phyloP scores from a whole-genome alignment of 2,888 invertebrate species.

The Lacanobia oleracea region DNA sequence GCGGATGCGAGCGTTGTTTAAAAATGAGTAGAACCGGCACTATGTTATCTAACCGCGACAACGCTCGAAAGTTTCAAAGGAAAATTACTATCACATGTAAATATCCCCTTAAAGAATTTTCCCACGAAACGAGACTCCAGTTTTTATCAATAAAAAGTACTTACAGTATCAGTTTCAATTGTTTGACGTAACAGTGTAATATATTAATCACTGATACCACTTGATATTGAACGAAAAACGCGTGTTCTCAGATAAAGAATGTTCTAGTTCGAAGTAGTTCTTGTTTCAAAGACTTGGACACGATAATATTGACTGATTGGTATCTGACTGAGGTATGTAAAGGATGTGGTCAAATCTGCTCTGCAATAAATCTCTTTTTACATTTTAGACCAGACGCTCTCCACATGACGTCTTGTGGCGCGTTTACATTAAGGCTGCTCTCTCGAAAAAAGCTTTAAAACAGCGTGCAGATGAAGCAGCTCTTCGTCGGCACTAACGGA shows the following conservation, averaged over 20 bases:
- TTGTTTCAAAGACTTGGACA: conserved; percentile 9
- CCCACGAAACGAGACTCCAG: conserved; percentile 43
- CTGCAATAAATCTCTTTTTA: not conserved
- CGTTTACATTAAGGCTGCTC: too few relatives aligned
- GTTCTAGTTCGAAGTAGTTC: conserved; percentile 51
- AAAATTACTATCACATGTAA: conserved; percentile 1
- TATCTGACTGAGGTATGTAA: conserved; percentile 15
- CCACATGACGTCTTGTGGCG: too few relatives aligned
- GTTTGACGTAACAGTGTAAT: conserved; percentile 40
- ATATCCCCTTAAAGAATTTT: conserved; percentile 19
- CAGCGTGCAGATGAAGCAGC: too few relatives aligned
- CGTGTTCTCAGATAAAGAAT: conserved; percentile 35
- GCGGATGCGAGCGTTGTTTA: too few relatives aligned
- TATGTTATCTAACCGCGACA: not conserved
- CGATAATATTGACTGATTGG: conserved; percentile 33
- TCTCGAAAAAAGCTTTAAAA: too few relatives aligned
- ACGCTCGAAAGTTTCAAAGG: not conserved
- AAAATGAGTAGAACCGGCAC: too few relatives aligned
- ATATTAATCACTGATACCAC: conserved; percentile 38
- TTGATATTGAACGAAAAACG: conserved; percentile 37
- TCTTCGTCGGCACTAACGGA: too few relatives aligned
- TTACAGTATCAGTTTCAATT: conserved; percentile 14
- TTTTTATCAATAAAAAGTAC: conserved; percentile 35
- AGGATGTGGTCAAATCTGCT: conserved; percentile 31
- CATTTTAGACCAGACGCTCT: too few relatives aligned